These are phyloP conservation scores for Coelopa pilipes DNA, from an alignment of 2,888 invertebrate genomes.

Conservation along the genomic window DNA sequence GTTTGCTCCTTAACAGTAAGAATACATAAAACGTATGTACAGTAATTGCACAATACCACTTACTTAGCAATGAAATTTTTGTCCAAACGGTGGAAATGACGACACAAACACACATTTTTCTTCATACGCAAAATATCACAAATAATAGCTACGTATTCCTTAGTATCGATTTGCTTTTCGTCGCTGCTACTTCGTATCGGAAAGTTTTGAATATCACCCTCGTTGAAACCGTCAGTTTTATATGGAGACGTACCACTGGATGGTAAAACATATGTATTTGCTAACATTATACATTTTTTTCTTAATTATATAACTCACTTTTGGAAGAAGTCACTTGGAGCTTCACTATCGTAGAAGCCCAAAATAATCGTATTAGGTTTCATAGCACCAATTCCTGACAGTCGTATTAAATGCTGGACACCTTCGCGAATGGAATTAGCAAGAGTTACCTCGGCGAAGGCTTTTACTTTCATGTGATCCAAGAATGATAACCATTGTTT, in stretches of 20 bases:
- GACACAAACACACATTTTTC: conserved; percentile 93
- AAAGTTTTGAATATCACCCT: conserved; percentile 68
- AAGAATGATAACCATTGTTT: conserved; percentile 93
- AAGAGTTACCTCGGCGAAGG: conserved; percentile 94
- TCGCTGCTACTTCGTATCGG: conserved; percentile 69
- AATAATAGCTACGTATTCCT: conserved; percentile 87
- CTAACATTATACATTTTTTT: background rate
- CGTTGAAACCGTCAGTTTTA: conserved; percentile 71
- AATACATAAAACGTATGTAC: conserved; percentile 20
- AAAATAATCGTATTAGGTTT: conserved; percentile 97
- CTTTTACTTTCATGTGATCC: conserved; percentile 94
- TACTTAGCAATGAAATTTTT: conserved; percentile 80
- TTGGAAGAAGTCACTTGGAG: conserved; percentile 82
- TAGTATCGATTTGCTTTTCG: conserved; percentile 67
- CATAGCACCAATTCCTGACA: conserved; percentile 98
- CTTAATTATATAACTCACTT: conserved; percentile 68
- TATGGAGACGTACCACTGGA: conserved; percentile 71
- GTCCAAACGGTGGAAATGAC: conserved; percentile 88
- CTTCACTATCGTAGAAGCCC: conserved; percentile 87
- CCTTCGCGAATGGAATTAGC: conserved; percentile 88
- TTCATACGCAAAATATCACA: conserved; percentile 89
- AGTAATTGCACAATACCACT: conserved; percentile 48
- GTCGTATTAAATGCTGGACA: conserved; percentile 87
- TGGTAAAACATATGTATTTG: conserved; percentile 3
- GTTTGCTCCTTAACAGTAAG: conserved; percentile 58